Evolutionary conservation across 1,140 invertebrate species (phyloP).

Genomic region (Amyelois transitella): DNA sequence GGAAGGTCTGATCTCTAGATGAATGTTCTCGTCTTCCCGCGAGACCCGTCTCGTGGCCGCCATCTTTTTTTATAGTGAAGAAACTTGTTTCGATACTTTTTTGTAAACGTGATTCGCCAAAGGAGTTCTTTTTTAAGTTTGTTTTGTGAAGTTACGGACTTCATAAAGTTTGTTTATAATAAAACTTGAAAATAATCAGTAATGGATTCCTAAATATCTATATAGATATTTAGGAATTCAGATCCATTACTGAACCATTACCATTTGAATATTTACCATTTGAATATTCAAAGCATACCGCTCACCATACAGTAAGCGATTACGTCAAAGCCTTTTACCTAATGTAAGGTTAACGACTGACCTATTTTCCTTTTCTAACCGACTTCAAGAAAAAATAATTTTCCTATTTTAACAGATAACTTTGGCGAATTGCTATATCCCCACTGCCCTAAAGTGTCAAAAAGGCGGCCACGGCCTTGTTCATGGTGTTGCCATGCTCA

Average conservation of each 20-base stretch:
- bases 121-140: background rate
- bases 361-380: background rate
- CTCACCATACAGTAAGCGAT: too few relatives aligned
- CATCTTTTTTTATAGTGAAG: background rate
- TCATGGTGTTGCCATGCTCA: conserved; percentile 3
- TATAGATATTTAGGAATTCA: too few relatives aligned
- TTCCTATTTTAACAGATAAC: background rate
- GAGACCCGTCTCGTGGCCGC: background rate
- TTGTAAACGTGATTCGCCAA: background rate
- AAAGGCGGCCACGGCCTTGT: background rate
- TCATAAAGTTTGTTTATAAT: background rate
- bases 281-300: too few relatives aligned
- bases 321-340: too few relatives aligned
- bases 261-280: too few relatives aligned
- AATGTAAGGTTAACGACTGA: too few relatives aligned
- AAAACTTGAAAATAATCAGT: too few relatives aligned
- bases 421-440: background rate
- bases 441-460: background rate
- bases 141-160: too few relatives aligned
- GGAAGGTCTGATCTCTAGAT: background rate
- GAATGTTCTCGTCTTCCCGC: background rate
- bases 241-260: too few relatives aligned
- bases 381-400: background rate
- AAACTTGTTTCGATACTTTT: background rate
- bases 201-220: too few relatives aligned